A percentile compares a stretch with the other conserved stretches of the same genome.
Evolutionary conservation across 2,888 invertebrate species (phyloP).

Genomic region (Drosophila tanythrix): DNA sequence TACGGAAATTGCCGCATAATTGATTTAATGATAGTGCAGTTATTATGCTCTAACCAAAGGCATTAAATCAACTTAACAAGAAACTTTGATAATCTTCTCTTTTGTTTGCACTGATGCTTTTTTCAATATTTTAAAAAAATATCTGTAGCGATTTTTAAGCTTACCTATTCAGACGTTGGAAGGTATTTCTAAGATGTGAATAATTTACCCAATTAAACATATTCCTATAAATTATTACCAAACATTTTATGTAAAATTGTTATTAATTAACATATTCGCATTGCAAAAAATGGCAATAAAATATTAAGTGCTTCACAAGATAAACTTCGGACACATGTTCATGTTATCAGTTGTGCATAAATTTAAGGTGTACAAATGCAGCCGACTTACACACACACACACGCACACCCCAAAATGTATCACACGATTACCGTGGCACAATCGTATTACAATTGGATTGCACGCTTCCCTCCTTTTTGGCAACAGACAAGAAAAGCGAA

Average conservation of each 20-base stretch:
- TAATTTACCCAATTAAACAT: not conserved
- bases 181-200: not conserved
- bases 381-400: not conserved
- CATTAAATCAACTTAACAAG: constrained; percentile 1
- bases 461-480: constrained; percentile 50
- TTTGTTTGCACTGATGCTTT: not conserved
- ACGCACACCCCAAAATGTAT: constrained; percentile 20
- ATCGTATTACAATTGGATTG: constrained; percentile 61
- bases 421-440: constrained; percentile 35
- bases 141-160: not conserved
- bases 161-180: not conserved
- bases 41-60: constrained; percentile 5
- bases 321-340: not conserved
- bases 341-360: constrained; percentile 18
- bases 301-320: constrained; percentile 1
- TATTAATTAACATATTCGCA: not conserved
- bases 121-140: not conserved
- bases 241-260: not conserved
- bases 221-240: not conserved
- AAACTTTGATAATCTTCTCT: not conserved
- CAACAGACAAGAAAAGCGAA: constrained; percentile 21
- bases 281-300: not conserved
- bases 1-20: constrained; percentile 35
- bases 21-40: constrained; percentile 22
- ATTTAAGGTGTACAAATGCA: not conserved